phyloP scores from a whole-genome alignment of 2,888 invertebrate genomes.

The Lordiphosa fenestrarum region DNA sequence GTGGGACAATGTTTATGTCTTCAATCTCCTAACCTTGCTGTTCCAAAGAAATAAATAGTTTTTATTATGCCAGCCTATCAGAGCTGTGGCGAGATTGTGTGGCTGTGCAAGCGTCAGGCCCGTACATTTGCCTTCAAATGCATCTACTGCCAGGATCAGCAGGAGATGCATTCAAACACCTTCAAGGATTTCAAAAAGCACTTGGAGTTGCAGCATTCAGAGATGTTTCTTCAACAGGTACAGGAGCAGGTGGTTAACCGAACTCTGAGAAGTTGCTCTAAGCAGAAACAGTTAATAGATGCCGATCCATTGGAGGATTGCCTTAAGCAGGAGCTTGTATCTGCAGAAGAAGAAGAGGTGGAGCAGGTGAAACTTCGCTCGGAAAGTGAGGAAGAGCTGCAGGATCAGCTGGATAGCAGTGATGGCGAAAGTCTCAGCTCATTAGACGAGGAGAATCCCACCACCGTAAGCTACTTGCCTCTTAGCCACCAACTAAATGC shows the following conservation, averaged over 20 bases:
- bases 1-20: too few species aligned
- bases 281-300: not conserved
- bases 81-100: constrained; percentile 30
- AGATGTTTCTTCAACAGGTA: not conserved
- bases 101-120: constrained; percentile 3
- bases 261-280: not conserved
- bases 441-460: not conserved
- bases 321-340: too few species aligned
- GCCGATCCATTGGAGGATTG: too few species aligned
- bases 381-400: not conserved
- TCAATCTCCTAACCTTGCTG: too few species aligned
- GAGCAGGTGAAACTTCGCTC: not conserved
- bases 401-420: not conserved
- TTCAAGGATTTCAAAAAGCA: constrained; percentile 34
- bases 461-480: not conserved
- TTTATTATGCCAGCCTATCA: constrained; percentile 16
- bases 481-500: too few species aligned
- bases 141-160: constrained; percentile 18
- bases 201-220: constrained; percentile 20
- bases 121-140: constrained; percentile 32
- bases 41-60: too few species aligned
- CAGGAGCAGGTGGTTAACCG: not conserved
- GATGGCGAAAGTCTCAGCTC: constrained; percentile 11
- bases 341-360: not conserved
- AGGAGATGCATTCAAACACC: constrained; percentile 9